Conservation (phyloP, 2,113 vertebrate species). For the Aldabrachelys gigantea region DNA sequence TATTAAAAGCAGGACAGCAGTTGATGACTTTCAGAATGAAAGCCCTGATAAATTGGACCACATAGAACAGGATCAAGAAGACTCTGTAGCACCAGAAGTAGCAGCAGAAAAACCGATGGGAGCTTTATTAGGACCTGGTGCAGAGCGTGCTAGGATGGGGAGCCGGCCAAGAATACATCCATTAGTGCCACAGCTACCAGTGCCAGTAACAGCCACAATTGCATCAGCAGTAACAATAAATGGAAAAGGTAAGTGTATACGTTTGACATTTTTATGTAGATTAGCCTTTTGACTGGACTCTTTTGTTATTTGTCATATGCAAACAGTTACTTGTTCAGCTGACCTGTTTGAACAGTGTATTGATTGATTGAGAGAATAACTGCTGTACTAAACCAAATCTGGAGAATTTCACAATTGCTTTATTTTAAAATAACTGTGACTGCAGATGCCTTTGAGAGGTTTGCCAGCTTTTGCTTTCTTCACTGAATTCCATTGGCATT, state of each 20-base stretch:
- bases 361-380: background rate
- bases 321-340: background rate
- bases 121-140: slow-evolving; percentile 88
- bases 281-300: background rate
- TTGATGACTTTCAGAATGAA: slow-evolving; percentile 90
- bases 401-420: background rate
- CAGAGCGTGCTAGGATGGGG: slow-evolving; percentile 95
- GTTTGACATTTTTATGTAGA: accelerated
- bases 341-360: background rate
- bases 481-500: background rate
- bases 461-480: slow-evolving; percentile 7
- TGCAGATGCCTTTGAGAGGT: background rate
- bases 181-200: slow-evolving; percentile 79
- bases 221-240: slow-evolving; percentile 84
- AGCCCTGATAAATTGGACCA: slow-evolving; percentile 89
- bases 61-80: slow-evolving; percentile 87
- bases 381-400: background rate
- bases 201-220: slow-evolving; percentile 86
- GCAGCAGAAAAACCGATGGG: slow-evolving; percentile 89
- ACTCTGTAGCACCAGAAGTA: slow-evolving; percentile 91
- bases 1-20: slow-evolving; percentile 88
- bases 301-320: background rate
- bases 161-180: slow-evolving; percentile 89
- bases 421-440: background rate
- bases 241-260: slow-evolving; percentile 84